Evolutionary conservation across 2,888 invertebrate species (phyloP).

Genomic region (Steinernema scapterisci): DNA sequence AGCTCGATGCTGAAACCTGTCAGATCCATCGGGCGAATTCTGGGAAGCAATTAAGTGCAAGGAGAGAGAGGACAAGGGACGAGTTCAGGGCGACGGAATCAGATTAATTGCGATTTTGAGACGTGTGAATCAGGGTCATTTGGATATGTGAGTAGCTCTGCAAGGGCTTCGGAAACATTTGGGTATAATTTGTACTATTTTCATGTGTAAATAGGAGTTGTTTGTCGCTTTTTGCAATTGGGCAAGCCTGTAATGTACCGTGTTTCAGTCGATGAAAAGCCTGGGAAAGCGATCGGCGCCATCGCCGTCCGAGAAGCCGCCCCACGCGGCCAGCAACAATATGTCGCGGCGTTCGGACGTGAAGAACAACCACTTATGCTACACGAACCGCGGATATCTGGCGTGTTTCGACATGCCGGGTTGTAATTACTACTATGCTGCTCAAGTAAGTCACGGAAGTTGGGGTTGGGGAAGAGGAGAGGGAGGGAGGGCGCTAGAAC

Average conservation of each 20-base stretch:
- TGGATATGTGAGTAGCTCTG: too few species aligned
- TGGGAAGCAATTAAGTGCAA: neutral
- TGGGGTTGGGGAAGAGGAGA: neutral
- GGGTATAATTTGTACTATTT: too few species aligned
- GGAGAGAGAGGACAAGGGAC: too few species aligned
- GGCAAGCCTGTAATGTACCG: neutral
- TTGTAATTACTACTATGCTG: conserved; percentile 30
- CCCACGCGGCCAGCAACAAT: neutral
- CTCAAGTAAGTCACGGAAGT: conserved; percentile 23
- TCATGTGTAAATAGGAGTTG: too few species aligned
- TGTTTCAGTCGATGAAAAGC: conserved; percentile 19
- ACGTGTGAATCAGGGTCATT: too few species aligned
- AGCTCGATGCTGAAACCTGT: neutral
- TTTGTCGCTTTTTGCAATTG: too few species aligned
- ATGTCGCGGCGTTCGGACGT: conserved; percentile 14
- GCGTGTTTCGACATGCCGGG: conserved; percentile 30
- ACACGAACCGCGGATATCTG: conserved; percentile 30
- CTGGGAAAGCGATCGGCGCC: conserved; percentile 8
- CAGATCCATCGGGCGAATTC: neutral
- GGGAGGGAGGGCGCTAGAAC: too few species aligned
- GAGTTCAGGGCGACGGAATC: too few species aligned
- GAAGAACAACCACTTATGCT: conserved; percentile 17
- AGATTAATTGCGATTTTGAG: too few species aligned
- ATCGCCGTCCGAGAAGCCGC: neutral
- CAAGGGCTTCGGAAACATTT: too few species aligned